Percentiles rank a stretch among this genome's conserved stretches.
phyloP scores from a whole-genome alignment of 2,888 invertebrate species.

The Brachyopa scutellaris region DNA sequence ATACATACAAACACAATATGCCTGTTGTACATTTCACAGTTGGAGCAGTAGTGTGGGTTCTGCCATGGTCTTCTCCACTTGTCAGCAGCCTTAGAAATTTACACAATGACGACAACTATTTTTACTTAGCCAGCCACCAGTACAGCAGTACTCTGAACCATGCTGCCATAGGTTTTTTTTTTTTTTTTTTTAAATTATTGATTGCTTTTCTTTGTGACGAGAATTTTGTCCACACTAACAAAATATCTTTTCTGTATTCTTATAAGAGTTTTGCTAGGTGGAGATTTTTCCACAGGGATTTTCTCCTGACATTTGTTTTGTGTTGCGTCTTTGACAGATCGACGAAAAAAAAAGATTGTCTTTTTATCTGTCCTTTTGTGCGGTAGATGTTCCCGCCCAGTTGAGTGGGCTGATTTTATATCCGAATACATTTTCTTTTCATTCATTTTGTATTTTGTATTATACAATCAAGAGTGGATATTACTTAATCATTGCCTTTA shows the following conservation, averaged over 20 bases:
- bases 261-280: not conserved
- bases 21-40: too few relatives aligned
- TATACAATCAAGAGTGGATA: conserved; percentile 16
- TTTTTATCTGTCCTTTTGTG: conserved; percentile 24
- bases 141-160: too few relatives aligned
- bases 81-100: conserved; percentile 51
- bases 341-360: conserved; percentile 12
- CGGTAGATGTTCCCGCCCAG: conserved; percentile 18
- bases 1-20: too few relatives aligned
- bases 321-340: conserved; percentile 9
- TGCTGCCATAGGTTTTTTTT: too few relatives aligned
- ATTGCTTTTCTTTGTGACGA: conserved; percentile 16
- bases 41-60: conserved; percentile 11
- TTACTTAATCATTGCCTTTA: too few relatives aligned
- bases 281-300: conserved; percentile 2
- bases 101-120: conserved; percentile 45
- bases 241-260: not conserved
- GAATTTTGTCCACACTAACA: conserved; percentile 3
- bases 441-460: not conserved
- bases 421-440: conserved; percentile 4
- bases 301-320: conserved; percentile 11
- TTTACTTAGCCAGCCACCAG: conserved; percentile 17
- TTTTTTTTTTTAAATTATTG: conserved; percentile 16
- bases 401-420: conserved; percentile 42
- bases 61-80: conserved; percentile 14